A percentile compares a stretch with the other conserved stretches of the same genome.
These are phyloP conservation scores for Hetaerina titia DNA, from an alignment of 2,888 invertebrate genomes.

Conservation along the genomic window DNA sequence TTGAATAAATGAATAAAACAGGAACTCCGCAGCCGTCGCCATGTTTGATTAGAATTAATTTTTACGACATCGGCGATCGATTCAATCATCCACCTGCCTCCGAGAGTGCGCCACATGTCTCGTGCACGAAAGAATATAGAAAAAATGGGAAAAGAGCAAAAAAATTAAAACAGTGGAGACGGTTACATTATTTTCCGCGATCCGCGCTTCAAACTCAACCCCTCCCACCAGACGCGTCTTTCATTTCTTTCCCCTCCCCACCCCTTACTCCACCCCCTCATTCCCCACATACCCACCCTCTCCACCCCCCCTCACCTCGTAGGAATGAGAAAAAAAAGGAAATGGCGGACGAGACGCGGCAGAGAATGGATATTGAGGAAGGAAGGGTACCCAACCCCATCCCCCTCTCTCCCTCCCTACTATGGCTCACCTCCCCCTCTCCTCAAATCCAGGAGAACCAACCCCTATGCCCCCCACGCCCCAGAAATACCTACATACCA, in stretches of 20 bases:
- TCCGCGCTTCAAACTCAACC: neutral
- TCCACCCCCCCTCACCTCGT: neutral
- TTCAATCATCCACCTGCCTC: constrained; percentile 8
- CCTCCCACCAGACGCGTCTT: neutral
- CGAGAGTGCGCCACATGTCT: constrained; percentile 18
- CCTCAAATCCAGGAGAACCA: too few relatives aligned
- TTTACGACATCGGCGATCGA: constrained; percentile 25
- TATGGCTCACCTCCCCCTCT: neutral
- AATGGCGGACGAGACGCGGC: neutral
- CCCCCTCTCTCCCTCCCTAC: neutral
- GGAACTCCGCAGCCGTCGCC: neutral
- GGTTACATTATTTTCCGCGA: constrained; percentile 15
- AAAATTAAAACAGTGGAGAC: neutral
- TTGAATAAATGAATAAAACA: constrained; percentile 27
- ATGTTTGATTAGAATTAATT: constrained; percentile 19
- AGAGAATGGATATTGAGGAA: constrained; percentile 5
- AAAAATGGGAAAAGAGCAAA: neutral
- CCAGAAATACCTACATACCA: neutral
- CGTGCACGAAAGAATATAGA: neutral
- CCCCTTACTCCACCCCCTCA: neutral
- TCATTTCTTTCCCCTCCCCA: neutral
- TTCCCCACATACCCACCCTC: too few relatives aligned
- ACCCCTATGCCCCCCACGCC: too few relatives aligned
- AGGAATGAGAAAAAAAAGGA: constrained; percentile 9
- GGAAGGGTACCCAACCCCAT: neutral